Evolutionary conservation across 2,888 invertebrate species (phyloP).

Genomic region (Drosophila infuscata): DNA sequence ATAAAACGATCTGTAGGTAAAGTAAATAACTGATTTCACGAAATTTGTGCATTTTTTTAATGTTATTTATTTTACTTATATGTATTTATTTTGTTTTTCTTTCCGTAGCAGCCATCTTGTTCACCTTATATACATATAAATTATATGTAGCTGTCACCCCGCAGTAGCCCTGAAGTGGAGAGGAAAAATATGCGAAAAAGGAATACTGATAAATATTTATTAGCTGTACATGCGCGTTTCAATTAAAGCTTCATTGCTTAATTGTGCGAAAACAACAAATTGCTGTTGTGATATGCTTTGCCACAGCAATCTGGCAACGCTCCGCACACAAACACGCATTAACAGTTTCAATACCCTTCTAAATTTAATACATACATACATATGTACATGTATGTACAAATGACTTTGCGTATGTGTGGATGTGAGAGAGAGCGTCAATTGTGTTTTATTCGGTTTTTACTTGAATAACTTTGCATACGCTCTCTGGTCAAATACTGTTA

Average conservation of each 20-base stretch:
- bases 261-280: constrained; percentile 22
- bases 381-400: background rate
- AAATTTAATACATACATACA: background rate
- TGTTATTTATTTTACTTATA: constrained; percentile 64
- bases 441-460: constrained; percentile 16
- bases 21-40: constrained; percentile 61
- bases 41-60: constrained; percentile 47
- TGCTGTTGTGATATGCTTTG: constrained; percentile 25
- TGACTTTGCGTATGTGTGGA: background rate
- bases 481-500: constrained; percentile 17
- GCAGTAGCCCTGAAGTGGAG: constrained; percentile 34
- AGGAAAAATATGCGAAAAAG: constrained; percentile 24
- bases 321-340: constrained; percentile 1
- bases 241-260: constrained; percentile 31
- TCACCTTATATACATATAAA: constrained; percentile 1
- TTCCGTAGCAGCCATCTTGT: constrained; percentile 61
- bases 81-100: constrained; percentile 51
- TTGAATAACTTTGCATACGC: constrained; percentile 17
- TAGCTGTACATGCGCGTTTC: constrained; percentile 26
- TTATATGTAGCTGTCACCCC: constrained; percentile 23
- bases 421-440: constrained; percentile 2
- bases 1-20: constrained; percentile 56
- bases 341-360: constrained; percentile 15
- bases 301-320: constrained; percentile 47
- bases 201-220: constrained; percentile 42